These are phyloP conservation scores for Epiblema foenella DNA, from an alignment of 2,888 invertebrate genomes.

Conservation along the genomic window DNA sequence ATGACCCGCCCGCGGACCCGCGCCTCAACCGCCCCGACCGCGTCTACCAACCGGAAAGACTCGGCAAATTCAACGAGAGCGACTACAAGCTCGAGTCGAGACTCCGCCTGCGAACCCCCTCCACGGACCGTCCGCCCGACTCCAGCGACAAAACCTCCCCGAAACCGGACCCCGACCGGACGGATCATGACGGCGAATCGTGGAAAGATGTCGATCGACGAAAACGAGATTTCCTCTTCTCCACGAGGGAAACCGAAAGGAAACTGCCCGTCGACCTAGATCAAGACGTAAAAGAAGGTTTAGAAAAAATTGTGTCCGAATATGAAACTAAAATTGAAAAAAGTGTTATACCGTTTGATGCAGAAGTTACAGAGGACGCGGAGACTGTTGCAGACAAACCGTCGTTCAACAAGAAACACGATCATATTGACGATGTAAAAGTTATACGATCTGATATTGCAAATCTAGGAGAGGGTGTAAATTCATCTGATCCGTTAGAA, in stretches of 20 bases:
- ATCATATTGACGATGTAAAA: conserved; percentile 24
- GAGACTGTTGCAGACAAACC: conserved; percentile 15
- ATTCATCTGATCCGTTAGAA: conserved; percentile 23
- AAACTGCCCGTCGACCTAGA: conserved; percentile 54
- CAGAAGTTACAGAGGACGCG: conserved; percentile 1
- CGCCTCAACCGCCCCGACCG: conserved; percentile 59
- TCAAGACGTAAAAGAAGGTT: conserved; percentile 52
- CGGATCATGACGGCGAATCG: conserved; percentile 57
- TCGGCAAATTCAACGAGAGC: conserved; percentile 59
- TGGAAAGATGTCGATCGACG: conserved; percentile 65
- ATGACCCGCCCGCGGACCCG: conserved; percentile 51
- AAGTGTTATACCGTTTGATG: conserved; percentile 34
- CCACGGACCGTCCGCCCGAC: conserved; percentile 58
- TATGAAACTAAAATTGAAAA: conserved; percentile 52
- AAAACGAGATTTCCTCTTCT: conserved; percentile 55
- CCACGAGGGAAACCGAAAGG: conserved; percentile 50
- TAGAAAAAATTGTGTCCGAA: conserved; percentile 55
- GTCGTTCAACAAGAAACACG: conserved; percentile 14
- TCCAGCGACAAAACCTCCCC: conserved; percentile 55
- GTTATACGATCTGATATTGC: conserved; percentile 16
- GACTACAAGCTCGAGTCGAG: conserved; percentile 60
- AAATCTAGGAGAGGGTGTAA: conserved; percentile 10
- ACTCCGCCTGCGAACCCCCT: conserved; percentile 85
- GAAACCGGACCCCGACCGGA: conserved; percentile 54
- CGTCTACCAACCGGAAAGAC: conserved; percentile 53